Evolutionary conservation across 2,888 invertebrate genomes (phyloP), one percentile per base, ranked within the genome.

Genomic region (Drosophila imparisetae): DNA sequence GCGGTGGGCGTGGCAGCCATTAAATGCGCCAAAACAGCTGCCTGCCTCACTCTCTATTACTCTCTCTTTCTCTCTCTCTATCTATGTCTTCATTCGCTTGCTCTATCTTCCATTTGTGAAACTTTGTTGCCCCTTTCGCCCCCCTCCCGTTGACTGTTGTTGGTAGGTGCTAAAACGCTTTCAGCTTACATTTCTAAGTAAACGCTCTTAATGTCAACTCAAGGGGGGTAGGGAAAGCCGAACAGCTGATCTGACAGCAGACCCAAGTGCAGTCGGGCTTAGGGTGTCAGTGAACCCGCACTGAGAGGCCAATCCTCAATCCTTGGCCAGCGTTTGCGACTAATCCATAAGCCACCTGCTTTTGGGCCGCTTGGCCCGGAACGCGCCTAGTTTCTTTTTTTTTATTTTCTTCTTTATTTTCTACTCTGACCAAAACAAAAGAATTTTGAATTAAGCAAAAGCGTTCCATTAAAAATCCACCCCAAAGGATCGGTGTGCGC

Each of bases 371-470:
- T 50, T 63, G 66, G 27, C 76, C 42, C 64, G 66, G 52, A 80
- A 72, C 71, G 81, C 81, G 81, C 81, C 81, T 81, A 81, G 80
- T 76, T 82, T 69, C 40, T 11, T 55, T 29, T 58, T 48, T 67
- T 60, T 32, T 29, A 29, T 29, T 29, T 62, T 8, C 6, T 24
- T 18, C 50, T 48, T 38, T 42, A 36, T 50, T 48, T 57, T 50
- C 29, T 49, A 27, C 40, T 66, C 58, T 74, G 72, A 63, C 66
- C 71, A 73, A 83, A 89, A 84, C 79, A 82, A 86, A 87, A 85
- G 88, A 87, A 87, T 87, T 89, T 80, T 74, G 80, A 85, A 87
- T 89, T 81, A 88, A 87, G 87, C 79, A 76, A 87, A 89, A 85
- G 87, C 83, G 85, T 89, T 80, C 75, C 86, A 87, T 78, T 75